Evolutionary conservation across 2,113 vertebrate species (phyloP), one percentile per base, ranked within the genome.

Genomic region (Myrmecophaga tridactyla): DNA sequence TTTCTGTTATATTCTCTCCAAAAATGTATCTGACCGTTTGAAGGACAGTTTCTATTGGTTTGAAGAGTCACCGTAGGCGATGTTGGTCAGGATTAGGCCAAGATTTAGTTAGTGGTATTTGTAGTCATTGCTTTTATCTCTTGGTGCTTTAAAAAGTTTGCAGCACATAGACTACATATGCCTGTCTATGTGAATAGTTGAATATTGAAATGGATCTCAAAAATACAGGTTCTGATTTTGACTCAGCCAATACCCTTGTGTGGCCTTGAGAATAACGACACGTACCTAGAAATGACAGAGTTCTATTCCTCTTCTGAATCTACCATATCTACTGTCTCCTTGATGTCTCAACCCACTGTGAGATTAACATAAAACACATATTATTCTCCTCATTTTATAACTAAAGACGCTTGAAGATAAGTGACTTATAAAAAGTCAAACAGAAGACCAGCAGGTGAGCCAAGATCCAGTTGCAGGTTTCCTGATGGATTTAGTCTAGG

Each of bases 201-300:
- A 75, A 21, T 56, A 56, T n/a, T 11, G 6, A 43, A 18, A 48
- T 60, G 48, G 17, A 12, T 72, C 75, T 87, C 72, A 27, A 31
- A 90, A 87, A 25, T 56, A 14, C 34, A 70, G 70, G 21, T 51
- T 93, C n/a, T 93, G 56, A 86, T 91, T 96, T 94, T 94, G 60
- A 65, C 65, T 87, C 67, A 48, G 4, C 75, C 36, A 63, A 48
- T 63, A 75, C 11, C 43, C 41, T 90, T 72, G 60, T 36, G 39
- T 72, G 39, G 51, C 56, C 36, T 67, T 87, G n/a, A 63, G 48
- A 88, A 90, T 86, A 91, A 82, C 62, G 72, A 53, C 29, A 20
- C 7, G 9, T 34, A 60, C 36, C 17, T 39, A 53, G 43, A 80
- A 80, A 87, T 92, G 69, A 75, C 7, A 67, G 51, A 36, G 25